Evolutionary conservation across 2,888 invertebrate species (phyloP).

Genomic region (Lottia scabra): DNA sequence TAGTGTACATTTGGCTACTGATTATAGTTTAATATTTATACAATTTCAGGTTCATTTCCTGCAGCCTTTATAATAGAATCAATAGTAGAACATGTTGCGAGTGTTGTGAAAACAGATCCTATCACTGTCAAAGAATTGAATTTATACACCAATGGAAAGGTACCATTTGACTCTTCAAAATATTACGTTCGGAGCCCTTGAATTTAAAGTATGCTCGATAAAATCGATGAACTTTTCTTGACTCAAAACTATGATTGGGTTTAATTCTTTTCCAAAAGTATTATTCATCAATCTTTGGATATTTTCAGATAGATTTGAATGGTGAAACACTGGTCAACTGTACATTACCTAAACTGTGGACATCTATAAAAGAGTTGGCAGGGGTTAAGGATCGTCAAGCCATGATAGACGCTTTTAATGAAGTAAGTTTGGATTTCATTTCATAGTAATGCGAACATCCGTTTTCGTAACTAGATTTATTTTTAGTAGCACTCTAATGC

Average conservation of each 20-base stretch:
- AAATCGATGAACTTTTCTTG: too few species aligned
- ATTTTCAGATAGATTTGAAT: conserved; percentile 32
- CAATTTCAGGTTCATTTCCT: conserved; percentile 56
- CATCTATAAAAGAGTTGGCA: conserved; percentile 46
- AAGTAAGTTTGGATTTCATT: not conserved
- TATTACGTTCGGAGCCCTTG: too few species aligned
- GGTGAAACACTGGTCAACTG: conserved; percentile 37
- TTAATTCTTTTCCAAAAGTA: too few species aligned
- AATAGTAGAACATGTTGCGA: conserved; percentile 67
- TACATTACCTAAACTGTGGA: conserved; percentile 46
- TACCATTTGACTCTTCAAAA: conserved; percentile 32
- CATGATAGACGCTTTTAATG: conserved; percentile 40
- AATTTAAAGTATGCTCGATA: too few species aligned
- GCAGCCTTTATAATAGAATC: conserved; percentile 64
- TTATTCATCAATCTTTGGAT: too few species aligned
- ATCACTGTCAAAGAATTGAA: conserved; percentile 54
- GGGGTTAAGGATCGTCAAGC: conserved; percentile 50
- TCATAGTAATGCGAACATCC: too few species aligned
- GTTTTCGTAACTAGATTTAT: too few species aligned
- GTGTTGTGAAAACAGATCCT: conserved; percentile 57
- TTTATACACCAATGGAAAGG: conserved; percentile 46
- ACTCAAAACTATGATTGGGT: too few species aligned
- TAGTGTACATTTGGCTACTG: too few species aligned
- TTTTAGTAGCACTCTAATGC: too few species aligned
- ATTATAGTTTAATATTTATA: too few species aligned